Conservation (phyloP, 2,888 invertebrate species). For the Parascotia fuliginaria region DNA sequence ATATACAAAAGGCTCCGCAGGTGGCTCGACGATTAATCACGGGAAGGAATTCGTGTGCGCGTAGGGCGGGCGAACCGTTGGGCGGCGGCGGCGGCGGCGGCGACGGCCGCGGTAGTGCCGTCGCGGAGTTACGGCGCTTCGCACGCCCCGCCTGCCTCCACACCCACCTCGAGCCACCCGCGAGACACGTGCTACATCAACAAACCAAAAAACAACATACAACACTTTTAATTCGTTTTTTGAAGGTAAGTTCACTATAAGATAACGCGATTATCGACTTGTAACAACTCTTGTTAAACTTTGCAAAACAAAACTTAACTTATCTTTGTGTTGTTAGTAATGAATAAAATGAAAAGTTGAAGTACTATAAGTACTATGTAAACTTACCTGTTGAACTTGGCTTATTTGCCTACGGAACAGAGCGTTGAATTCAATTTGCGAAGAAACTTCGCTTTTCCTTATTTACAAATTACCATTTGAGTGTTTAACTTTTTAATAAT, state of each 20-base stretch:
- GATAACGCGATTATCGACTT: neutral
- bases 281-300: constrained; percentile 22
- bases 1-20: constrained; percentile 81
- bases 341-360: constrained; percentile 46
- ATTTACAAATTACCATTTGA: constrained; percentile 29
- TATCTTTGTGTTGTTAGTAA: constrained; percentile 21
- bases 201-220: constrained; percentile 20
- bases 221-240: neutral
- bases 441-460: constrained; percentile 39
- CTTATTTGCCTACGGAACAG: constrained; percentile 39
- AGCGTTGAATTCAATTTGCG: constrained; percentile 40
- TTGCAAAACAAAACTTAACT: constrained; percentile 1
- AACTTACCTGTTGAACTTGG: constrained; percentile 63
- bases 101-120: constrained; percentile 77
- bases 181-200: constrained; percentile 12
- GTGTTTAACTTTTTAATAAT: constrained; percentile 32
- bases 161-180: constrained; percentile 38
- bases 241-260: constrained; percentile 28
- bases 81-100: constrained; percentile 31
- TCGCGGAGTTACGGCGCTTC: constrained; percentile 66
- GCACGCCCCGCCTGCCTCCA: constrained; percentile 68
- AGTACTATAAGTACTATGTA: constrained; percentile 43
- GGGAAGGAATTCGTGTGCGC: constrained; percentile 67
- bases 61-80: constrained; percentile 54
- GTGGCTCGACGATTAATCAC: constrained; percentile 82